Evolutionary conservation across 2,888 invertebrate genomes (phyloP).

Genomic region (Athrips mouffetella): DNA sequence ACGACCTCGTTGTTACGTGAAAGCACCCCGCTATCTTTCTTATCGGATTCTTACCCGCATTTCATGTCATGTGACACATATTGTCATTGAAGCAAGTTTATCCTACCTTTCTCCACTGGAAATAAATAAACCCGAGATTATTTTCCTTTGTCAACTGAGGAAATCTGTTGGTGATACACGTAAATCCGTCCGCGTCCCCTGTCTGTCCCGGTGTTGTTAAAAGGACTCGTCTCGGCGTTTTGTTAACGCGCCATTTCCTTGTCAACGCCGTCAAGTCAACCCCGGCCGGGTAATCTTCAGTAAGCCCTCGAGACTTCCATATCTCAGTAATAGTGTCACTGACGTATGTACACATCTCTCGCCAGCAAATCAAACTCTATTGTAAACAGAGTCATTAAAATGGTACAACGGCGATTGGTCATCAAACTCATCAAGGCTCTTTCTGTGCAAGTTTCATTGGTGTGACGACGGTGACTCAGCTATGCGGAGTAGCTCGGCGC

Average conservation of each 20-base stretch:
- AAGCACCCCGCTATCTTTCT: slow-evolving; percentile 17
- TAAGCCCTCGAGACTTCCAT: slow-evolving; percentile 52
- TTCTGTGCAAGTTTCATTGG: slow-evolving; percentile 55
- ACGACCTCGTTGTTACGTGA: slow-evolving; percentile 26
- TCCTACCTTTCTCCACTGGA: slow-evolving; percentile 43
- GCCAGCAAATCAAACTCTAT: slow-evolving; percentile 32
- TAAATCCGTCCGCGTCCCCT: slow-evolving; percentile 72
- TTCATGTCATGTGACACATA: slow-evolving; percentile 37
- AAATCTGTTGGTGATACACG: slow-evolving; percentile 73
- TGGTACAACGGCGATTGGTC: slow-evolving; percentile 36
- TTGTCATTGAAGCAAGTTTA: slow-evolving; percentile 35
- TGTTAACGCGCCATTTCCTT: slow-evolving; percentile 70
- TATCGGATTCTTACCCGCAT: slow-evolving; percentile 31
- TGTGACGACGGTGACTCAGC: slow-evolving; percentile 62
- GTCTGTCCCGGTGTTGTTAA: slow-evolving; percentile 66
- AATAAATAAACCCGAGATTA: slow-evolving; percentile 57
- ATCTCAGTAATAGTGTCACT: slow-evolving; percentile 29
- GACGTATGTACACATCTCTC: slow-evolving; percentile 35
- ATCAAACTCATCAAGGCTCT: slow-evolving; percentile 22
- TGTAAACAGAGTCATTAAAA: slow-evolving; percentile 49
- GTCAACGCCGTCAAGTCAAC: slow-evolving; percentile 65
- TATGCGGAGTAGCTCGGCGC: slow-evolving; percentile 56
- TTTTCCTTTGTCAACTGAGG: slow-evolving; percentile 68
- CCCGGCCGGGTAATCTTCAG: slow-evolving; percentile 59
- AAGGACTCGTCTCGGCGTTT: slow-evolving; percentile 68